These are phyloP conservation scores for Brachionichthys hirsutus DNA, from an alignment of 2,113 vertebrate species.

Conservation along the genomic window DNA sequence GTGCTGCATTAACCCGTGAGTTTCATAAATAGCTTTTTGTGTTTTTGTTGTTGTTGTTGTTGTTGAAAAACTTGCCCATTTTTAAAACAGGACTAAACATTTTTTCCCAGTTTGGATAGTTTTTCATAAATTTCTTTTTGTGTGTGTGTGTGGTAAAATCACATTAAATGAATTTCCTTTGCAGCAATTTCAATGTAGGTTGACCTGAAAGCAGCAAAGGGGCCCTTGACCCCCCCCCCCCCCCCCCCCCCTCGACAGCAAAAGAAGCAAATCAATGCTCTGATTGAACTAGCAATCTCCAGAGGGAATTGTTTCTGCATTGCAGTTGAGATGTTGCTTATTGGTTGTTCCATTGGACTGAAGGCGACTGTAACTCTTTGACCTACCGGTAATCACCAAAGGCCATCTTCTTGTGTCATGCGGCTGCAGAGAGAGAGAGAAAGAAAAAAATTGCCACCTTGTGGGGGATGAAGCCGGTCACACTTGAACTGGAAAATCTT, in stretches of 20 bases:
- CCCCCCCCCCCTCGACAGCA: too few relatives aligned
- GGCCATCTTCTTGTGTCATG: slow-evolving; percentile 13
- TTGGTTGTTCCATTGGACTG: slow-evolving; percentile 40
- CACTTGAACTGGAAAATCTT: slow-evolving; percentile 65
- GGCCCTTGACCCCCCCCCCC: slow-evolving; percentile 7
- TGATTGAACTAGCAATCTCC: slow-evolving; percentile 23
- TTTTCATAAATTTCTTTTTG: not conserved
- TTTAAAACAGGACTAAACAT: too few relatives aligned
- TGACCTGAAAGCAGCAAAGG: not conserved
- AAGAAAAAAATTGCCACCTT: slow-evolving; percentile 43
- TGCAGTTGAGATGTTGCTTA: slow-evolving; percentile 11
- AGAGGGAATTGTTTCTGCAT: slow-evolving; percentile 9
- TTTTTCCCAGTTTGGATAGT: too few relatives aligned
- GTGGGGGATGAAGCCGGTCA: slow-evolving; percentile 42
- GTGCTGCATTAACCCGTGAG: not conserved
- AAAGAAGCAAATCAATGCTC: slow-evolving; percentile 30
- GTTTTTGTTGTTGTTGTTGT: not conserved
- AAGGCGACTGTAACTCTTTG: slow-evolving; percentile 59
- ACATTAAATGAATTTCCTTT: slow-evolving; percentile 17
- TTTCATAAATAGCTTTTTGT: not conserved
- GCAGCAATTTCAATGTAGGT: slow-evolving; percentile 1
- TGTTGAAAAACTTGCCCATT: too few relatives aligned
- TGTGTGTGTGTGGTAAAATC: not conserved
- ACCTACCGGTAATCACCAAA: slow-evolving; percentile 45
- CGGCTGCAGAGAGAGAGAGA: slow-evolving; percentile 24